Conservation (phyloP, 2,113 vertebrate genomes). For the Tupaia tana region DNA sequence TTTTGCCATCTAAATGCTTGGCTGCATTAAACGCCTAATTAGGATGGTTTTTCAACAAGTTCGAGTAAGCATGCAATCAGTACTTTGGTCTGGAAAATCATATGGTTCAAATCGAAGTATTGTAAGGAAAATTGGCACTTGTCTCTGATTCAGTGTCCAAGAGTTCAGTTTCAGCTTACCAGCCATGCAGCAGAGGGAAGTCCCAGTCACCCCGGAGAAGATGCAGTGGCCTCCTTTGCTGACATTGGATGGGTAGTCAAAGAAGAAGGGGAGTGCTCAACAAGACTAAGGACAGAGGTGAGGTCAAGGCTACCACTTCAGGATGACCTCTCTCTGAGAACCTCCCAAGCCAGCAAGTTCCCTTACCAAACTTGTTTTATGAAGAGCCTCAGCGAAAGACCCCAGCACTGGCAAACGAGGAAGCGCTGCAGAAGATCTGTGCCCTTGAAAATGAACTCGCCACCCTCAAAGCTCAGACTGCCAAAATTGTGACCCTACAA, state of each 20-base stretch:
- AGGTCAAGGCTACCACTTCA: conserved; percentile 81
- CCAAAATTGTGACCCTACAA: conserved; percentile 95
- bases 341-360: conserved; percentile 77
- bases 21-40: conserved; percentile 82
- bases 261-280: conserved; percentile 87
- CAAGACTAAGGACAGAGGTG: conserved; percentile 86
- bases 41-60: conserved; percentile 89
- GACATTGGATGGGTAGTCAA: conserved; percentile 93
- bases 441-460: conserved; percentile 95
- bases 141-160: conserved; percentile 94
- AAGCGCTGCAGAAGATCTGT: conserved; percentile 95
- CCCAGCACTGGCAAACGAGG: conserved; percentile 84
- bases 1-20: conserved; percentile 82
- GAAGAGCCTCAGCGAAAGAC: conserved; percentile 81
- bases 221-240: conserved; percentile 91
- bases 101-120: conserved; percentile 98
- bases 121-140: conserved; percentile 96
- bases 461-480: conserved; percentile 94
- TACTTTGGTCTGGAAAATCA: conserved; percentile 92
- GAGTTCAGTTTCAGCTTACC: conserved; percentile 96
- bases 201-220: conserved; percentile 79
- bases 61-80: conserved; percentile 91
- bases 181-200: conserved; percentile 86
- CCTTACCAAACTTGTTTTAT: conserved; percentile 83
- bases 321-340: conserved; percentile 65